These are phyloP conservation scores for Bacillus rossius DNA, from an alignment of 1,140 invertebrate species.

Conservation along the genomic window DNA sequence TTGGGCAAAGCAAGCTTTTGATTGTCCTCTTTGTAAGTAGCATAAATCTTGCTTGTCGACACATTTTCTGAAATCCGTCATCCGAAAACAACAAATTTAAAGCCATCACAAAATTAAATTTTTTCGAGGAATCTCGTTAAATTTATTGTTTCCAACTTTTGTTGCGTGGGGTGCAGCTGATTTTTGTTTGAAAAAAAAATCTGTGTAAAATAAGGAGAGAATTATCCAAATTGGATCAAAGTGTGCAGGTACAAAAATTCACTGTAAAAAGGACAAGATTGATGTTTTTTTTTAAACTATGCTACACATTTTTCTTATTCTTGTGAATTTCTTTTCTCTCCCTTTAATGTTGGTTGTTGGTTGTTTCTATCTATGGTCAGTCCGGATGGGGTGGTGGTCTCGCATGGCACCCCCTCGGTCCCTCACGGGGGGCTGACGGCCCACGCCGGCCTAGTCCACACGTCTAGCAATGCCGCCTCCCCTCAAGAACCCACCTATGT, in stretches of 20 bases:
- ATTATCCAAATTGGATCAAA: conserved; percentile 5
- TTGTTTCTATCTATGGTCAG: no score
- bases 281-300: no score
- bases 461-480: conserved; percentile 62
- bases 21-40: neutral
- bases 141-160: no score
- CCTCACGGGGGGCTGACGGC: conserved; percentile 45
- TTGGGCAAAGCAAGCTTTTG: neutral
- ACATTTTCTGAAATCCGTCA: conserved; percentile 22
- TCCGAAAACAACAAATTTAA: neutral
- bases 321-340: no score
- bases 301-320: no score
- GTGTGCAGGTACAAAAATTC: neutral
- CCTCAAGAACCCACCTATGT: conserved; percentile 89
- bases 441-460: conserved; percentile 50
- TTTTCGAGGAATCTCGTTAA: conserved; percentile 4
- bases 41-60: conserved; percentile 15
- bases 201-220: neutral
- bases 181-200: no score
- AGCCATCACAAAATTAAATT: conserved; percentile 5
- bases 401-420: conserved; percentile 39
- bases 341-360: no score
- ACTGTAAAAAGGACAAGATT: no score
- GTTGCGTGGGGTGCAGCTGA: no score
- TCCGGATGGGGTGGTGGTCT: no score